Percentiles rank a stretch among this genome's conserved stretches.
phyloP scores from a whole-genome alignment of 2,888 invertebrate species.

The Abrostola tripartita region DNA sequence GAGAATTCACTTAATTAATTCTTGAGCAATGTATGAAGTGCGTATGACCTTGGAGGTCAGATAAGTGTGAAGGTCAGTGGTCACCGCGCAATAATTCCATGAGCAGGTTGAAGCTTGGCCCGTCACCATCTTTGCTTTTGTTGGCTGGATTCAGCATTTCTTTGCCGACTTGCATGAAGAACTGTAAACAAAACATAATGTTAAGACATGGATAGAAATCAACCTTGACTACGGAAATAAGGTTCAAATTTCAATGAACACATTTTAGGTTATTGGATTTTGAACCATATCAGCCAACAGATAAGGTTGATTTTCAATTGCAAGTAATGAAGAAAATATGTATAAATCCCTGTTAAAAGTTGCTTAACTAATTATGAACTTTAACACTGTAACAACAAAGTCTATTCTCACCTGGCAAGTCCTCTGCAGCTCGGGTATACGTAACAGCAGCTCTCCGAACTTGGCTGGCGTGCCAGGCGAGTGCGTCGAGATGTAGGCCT shows the following conservation, averaged over 20 bases:
- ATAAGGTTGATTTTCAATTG: neutral
- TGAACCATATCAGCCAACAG: neutral
- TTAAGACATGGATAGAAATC: neutral
- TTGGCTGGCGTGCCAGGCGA: slow-evolving; percentile 98
- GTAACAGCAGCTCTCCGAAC: slow-evolving; percentile 96
- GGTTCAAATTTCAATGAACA: too few relatives aligned
- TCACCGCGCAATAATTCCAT: slow-evolving; percentile 98
- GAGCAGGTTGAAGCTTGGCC: slow-evolving; percentile 96
- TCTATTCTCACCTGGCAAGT: slow-evolving; percentile 93
- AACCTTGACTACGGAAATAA: too few relatives aligned
- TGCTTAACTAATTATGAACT: neutral
- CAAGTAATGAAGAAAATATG: neutral
- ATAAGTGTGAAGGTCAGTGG: slow-evolving; percentile 88
- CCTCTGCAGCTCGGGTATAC: slow-evolving; percentile 98
- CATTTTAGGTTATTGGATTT: neutral
- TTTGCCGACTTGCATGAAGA: slow-evolving; percentile 94
- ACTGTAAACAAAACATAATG: slow-evolving; percentile 63
- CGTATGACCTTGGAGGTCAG: slow-evolving; percentile 28
- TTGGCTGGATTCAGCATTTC: slow-evolving; percentile 95
- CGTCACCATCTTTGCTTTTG: slow-evolving; percentile 96
- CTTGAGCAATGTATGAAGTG: slow-evolving; percentile 66
- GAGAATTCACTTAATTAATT: slow-evolving; percentile 58
- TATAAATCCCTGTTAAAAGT: neutral
- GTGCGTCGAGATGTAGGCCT: slow-evolving; percentile 96
- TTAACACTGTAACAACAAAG: neutral